Evolutionary conservation across 1,140 invertebrate genomes (phyloP), one percentile per base, ranked within the genome.

Genomic region (Octopus sinensis): DNA sequence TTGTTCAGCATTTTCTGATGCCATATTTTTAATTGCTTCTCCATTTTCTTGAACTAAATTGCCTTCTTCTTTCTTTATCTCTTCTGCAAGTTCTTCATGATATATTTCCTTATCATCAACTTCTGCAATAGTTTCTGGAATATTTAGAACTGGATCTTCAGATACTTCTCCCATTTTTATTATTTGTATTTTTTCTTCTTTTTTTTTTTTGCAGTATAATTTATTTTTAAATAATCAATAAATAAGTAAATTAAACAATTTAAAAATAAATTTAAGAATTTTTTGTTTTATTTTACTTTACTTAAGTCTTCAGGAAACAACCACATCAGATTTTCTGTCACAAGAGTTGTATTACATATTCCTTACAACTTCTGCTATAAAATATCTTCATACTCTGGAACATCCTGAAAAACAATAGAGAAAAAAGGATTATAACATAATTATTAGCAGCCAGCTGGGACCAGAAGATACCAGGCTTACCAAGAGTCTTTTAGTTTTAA

Each of bases 131-230:
- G 68, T 73, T 13, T 23, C 68, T n/a, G 68, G 68, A 12, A 73
- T 73, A 73, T 73, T 73, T 73, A 73, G 17, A 17, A 23, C 17
- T 73, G 17, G 17, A 12, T 73, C 68, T 13, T 73, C 68, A 73
- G 68, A 73, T 10, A 73, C 5, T 73, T 73, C 68, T 73, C 30
- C 68, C 68, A 73, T 73, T 73, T 73, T 73, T 73, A 73, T 6
- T 73, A 10, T 12, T 73, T 12, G 13, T n/a, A 73, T n/a, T n/a
- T 12, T 17, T 73, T 73, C 0, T 73, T 71, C 30, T 13, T 71
- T 71, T 5, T 62, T 62, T 62, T 10, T 62, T 10, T 62, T 62
- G 17, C 17, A n/a, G 17, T 10, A n/a, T 6, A 5, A 71, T 71
- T 10, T 71, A 6, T 71, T 12, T 6, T 71, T 17, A n/a, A n/a